Evolutionary conservation across 2,797 vertebrate genomes (phyloP).

Genomic region (Rousettus madagascariensis): DNA sequence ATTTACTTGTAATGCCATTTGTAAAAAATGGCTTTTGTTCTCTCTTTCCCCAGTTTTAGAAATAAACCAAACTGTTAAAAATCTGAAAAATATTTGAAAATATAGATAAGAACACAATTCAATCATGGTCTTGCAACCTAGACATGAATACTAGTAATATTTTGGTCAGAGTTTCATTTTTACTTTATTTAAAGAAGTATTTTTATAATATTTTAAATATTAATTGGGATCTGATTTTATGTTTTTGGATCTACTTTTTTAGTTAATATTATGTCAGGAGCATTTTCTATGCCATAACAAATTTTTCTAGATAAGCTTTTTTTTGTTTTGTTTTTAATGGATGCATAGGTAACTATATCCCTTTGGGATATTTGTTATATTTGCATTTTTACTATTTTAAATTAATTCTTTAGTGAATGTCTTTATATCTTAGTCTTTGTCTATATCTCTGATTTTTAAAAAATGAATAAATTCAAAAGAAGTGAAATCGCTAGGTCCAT

Average conservation of each 20-base stretch:
- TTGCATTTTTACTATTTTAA: not conserved
- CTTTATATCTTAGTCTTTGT: not conserved
- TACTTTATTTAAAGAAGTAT: not conserved
- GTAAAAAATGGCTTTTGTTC: not conserved
- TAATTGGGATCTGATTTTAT: not conserved
- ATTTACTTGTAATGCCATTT: not conserved
- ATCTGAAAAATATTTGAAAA: slow-evolving; percentile 32
- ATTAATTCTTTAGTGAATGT: not conserved
- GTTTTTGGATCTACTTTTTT: not conserved
- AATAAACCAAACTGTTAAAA: slow-evolving; percentile 14
- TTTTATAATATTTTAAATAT: not conserved
- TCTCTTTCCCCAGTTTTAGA: not conserved
- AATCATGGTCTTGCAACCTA: not conserved
- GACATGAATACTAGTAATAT: not conserved
- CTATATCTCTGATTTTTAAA: not conserved
- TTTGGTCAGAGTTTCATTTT: slow-evolving; percentile 11
- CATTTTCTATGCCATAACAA: not conserved
- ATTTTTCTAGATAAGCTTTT: not conserved
- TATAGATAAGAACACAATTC: not conserved
- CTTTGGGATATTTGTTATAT: not conserved
- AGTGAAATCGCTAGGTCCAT: not conserved
- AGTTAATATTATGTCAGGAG: not conserved
- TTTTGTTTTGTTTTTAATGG: slow-evolving; percentile 12
- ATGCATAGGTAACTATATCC: not conserved
- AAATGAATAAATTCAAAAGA: slow-evolving; percentile 6